Percentiles rank a stretch among this genome's conserved stretches.
These are phyloP conservation scores for Amblyjoppa fuscipennis DNA, from an alignment of 2,888 invertebrate species.

Conservation along the genomic window DNA sequence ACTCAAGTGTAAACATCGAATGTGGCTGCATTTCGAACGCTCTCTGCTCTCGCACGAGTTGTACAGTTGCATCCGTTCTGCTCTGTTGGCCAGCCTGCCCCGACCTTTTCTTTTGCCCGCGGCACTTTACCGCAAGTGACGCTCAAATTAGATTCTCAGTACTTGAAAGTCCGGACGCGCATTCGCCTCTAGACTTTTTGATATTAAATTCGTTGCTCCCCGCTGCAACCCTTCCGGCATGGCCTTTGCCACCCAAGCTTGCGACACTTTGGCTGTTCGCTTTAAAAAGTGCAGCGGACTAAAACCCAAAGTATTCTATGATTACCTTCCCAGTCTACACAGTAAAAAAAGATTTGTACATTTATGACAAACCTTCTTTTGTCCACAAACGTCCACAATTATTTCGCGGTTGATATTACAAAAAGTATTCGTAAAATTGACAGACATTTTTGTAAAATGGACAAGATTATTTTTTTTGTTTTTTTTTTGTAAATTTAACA, in stretches of 20 bases:
- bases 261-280: neutral
- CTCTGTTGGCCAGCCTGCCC: constrained; percentile 5
- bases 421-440: too few species aligned
- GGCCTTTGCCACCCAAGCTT: neutral
- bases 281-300: neutral
- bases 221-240: neutral
- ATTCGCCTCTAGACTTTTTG: constrained; percentile 20
- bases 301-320: too few species aligned
- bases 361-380: too few species aligned
- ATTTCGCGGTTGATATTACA: too few species aligned
- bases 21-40: constrained; percentile 43
- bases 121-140: constrained; percentile 59
- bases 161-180: constrained; percentile 42
- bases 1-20: constrained; percentile 57
- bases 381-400: too few species aligned
- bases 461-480: too few species aligned
- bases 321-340: neutral
- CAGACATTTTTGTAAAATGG: too few species aligned
- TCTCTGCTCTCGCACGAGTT: constrained; percentile 18
- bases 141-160: constrained; percentile 61
- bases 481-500: too few species aligned
- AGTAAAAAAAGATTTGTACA: too few species aligned
- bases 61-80: constrained; percentile 26
- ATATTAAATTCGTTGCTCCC: constrained; percentile 26
- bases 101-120: constrained; percentile 30